Evolutionary conservation across 1,140 invertebrate genomes (phyloP), one percentile per base, ranked within the genome.

Genomic region (Drosophila bocki): DNA sequence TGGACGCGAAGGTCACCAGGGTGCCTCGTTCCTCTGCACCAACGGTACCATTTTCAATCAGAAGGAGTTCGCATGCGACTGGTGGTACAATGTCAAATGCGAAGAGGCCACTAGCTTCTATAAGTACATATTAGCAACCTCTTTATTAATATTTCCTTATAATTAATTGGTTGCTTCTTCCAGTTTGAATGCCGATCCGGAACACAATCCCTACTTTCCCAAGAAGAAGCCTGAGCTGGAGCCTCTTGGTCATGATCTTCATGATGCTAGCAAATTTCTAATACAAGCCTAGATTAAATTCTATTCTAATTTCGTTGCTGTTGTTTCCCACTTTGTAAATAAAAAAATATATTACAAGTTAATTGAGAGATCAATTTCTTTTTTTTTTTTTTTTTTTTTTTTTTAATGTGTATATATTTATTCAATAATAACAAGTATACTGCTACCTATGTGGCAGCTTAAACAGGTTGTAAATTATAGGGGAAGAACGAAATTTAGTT

Each of bases 11-110:
- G 96, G 96, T 13, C 94, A 96, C 61, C 96, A 97, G 90, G 96
- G 96, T 0, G 96, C 96, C 0, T 94, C 95, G 0, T 98, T 98
- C 92, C 94, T 98, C 1, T 98, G 97, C 91, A 96, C 97, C 6
- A 97, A 98, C 85, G 97, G 97, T 0, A 98, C 97, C 0, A 93
- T 98, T 50, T 98, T 98, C 91, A 97, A 97, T 90, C 97, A 98
- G 87, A 94, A 95, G 45, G 96, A 97, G 84, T 97, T 98, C 78
- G 95, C 96, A 29, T 98, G 97, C 80, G 97, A 98, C 90, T 98
- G 97, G 97, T 98, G 97, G 97, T 98, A 97, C 93, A 98, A 98
- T 88, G 97, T 98, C 0, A 96, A 98, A 86, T 98, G 95, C 77
- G 94, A 94, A 9, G 94, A 96, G 80, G 96, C 96, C 26, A 93